These are phyloP conservation scores for Hypsopygia costalis DNA, from an alignment of 2,888 invertebrate genomes.

Conservation along the genomic window DNA sequence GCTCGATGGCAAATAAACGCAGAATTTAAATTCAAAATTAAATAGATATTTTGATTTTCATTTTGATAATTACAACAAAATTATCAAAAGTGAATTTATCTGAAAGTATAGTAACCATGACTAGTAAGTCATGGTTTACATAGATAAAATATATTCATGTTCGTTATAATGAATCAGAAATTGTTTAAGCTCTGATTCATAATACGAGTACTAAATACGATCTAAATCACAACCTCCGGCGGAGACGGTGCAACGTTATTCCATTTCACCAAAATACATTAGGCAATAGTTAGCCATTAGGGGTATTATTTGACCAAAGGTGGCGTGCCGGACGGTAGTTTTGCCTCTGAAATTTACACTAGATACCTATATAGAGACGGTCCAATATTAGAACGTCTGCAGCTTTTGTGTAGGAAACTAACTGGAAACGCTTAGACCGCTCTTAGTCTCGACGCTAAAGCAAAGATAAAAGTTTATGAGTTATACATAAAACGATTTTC, in stretches of 20 bases:
- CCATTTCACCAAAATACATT: constrained; percentile 73
- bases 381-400: constrained; percentile 74
- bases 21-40: too few species aligned
- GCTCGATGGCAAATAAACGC: too few species aligned
- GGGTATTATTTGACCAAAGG: constrained; percentile 75
- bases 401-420: constrained; percentile 47
- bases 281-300: constrained; percentile 74
- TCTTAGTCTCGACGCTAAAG: constrained; percentile 45
- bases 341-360: constrained; percentile 68
- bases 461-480: constrained; percentile 77
- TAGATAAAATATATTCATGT: too few species aligned
- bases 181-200: constrained; percentile 18
- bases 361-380: constrained; percentile 45
- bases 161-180: too few species aligned
- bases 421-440: constrained; percentile 26
- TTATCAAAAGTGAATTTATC: too few species aligned
- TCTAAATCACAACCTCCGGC: constrained; percentile 60
- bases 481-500: constrained; percentile 79
- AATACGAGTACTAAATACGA: constrained; percentile 45
- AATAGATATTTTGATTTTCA: too few species aligned
- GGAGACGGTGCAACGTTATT: constrained; percentile 52
- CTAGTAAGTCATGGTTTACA: too few species aligned
- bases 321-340: constrained; percentile 70
- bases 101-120: too few species aligned
- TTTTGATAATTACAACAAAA: too few species aligned